Evolutionary conservation across 2,113 vertebrate species (phyloP).

Genomic region (Empidonax alnorum): DNA sequence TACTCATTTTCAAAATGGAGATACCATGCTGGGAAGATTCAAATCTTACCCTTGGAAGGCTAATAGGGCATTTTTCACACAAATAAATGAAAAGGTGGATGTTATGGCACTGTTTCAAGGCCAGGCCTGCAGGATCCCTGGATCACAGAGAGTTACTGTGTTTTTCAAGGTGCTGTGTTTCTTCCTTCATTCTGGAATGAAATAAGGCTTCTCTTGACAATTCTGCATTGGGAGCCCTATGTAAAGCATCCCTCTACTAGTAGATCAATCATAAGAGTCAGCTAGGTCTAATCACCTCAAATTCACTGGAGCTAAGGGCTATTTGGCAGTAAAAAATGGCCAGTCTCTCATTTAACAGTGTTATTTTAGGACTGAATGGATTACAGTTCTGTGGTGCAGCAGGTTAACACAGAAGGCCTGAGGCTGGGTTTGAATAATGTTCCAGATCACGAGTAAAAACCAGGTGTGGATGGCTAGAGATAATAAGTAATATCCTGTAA

Average conservation of each 20-base stretch:
- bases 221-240: not conserved
- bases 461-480: not conserved
- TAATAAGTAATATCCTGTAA: not conserved
- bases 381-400: not conserved
- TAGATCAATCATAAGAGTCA: not conserved
- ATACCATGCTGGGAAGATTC: not conserved
- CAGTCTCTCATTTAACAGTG: not conserved
- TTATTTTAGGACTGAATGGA: not conserved
- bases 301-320: not conserved
- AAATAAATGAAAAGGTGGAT: not conserved
- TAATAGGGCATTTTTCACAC: not conserved
- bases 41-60: not conserved
- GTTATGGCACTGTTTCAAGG: not conserved
- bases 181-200: not conserved
- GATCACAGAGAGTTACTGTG: not conserved
- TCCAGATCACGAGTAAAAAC: not conserved
- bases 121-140: not conserved
- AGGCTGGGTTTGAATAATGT: not conserved
- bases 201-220: not conserved
- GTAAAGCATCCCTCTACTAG: not conserved
- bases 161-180: not conserved
- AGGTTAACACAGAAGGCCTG: not conserved
- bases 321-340: not conserved
- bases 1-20: not conserved
- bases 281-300: not conserved